Evolutionary conservation across 2,888 invertebrate genomes (phyloP), one percentile per base, ranked within the genome.

Genomic region (Dermolepida albohirtum): DNA sequence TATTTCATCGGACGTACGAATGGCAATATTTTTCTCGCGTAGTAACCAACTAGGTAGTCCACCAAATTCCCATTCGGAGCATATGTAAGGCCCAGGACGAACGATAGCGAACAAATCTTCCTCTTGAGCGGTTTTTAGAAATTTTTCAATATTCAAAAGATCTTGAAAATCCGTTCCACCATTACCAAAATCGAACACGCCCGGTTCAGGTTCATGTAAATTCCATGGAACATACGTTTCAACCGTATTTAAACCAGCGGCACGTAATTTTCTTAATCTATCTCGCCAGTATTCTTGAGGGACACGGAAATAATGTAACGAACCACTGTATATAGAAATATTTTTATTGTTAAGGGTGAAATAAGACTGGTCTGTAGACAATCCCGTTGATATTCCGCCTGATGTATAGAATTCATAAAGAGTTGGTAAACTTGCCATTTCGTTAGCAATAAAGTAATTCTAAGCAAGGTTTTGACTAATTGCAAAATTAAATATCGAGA

Each of bases 211-310:
- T 83, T 97, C 94, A 80, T 97, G 97, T 66, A 89, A 85, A 72
- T 93, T 94, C 97, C 97, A 92, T 79, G 95, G 93, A 0, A 96
- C 90, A 79, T 97, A 81, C 5, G 94, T 95, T 72, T 94, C 90
- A 0, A 97, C 89, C 1, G 94, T 88, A 83, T 96, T 96, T 11
- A 96, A 86, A 1, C 97, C 97, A 17, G 92, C 93, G 0, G 92
- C 92, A 78, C 90, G 87, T 75, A 94, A 84, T 79, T 93, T 93
- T 59, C 87, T 84, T 68, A 96, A 82, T 65, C 94, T 87, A 69
- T 94, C 91, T 55, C 89, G 85, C 96, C 96, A 96, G 77, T 91
- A 91, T 11, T 85, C 86, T 34, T 88, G 88, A 2, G 93, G 93
- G 0, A 93, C 86, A 2, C 96, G 88, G 80, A 95, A 96, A 83